Conservation (phyloP, 2,113 vertebrate species). For the Accipiter virgatus region DNA sequence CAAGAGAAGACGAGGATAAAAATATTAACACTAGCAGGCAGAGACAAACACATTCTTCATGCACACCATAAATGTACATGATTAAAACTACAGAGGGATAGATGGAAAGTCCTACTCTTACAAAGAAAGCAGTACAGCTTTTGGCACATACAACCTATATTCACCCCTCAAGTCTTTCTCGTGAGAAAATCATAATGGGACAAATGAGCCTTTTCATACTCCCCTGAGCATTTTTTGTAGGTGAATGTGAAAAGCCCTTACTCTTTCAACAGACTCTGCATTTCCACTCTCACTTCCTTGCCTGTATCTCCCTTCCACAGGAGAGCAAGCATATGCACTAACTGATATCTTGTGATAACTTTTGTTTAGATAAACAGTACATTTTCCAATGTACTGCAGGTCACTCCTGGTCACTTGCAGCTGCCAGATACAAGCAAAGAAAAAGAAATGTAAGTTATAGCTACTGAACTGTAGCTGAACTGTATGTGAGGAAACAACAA, state of each 20-base stretch:
- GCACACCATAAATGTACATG: background rate
- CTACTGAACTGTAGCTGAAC: background rate
- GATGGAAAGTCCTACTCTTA: background rate
- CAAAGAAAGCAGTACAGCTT: background rate
- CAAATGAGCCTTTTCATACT: background rate
- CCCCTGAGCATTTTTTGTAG: background rate
- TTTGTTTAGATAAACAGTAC: background rate
- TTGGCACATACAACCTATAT: background rate
- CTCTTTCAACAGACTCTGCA: background rate
- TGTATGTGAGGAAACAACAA: background rate
- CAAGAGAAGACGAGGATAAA: background rate
- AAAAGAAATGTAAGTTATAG: background rate
- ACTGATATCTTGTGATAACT: background rate
- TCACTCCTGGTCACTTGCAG: background rate
- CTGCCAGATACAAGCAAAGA: background rate
- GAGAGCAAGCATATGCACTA: background rate
- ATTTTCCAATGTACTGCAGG: background rate
- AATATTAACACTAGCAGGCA: background rate
- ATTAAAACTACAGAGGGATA: background rate
- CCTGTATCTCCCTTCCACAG: background rate
- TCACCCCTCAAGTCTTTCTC: background rate
- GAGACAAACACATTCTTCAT: background rate
- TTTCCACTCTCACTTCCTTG: background rate
- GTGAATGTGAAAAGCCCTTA: background rate
- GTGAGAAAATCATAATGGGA: background rate